Percentiles rank a stretch among this genome's conserved stretches.
Conservation (phyloP, 2,797 vertebrate genomes). For the Paramormyrops hopkinsi region DNA sequence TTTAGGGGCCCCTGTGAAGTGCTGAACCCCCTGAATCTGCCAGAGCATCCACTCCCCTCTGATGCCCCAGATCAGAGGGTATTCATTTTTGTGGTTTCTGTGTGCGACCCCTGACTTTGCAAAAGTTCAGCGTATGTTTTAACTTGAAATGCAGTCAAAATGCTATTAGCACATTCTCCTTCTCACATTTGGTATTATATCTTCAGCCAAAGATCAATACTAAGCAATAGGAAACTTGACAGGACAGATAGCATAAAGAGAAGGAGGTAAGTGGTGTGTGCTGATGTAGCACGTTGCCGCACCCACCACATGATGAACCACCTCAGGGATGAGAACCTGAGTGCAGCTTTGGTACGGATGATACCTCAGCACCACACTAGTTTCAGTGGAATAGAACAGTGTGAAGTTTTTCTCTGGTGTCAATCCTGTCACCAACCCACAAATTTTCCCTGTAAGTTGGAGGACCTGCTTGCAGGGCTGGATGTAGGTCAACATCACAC, state of each 20-base stretch:
- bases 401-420: no score
- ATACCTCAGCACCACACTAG: no score
- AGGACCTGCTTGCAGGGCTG: no score
- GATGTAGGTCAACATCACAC: no score
- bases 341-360: no score
- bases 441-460: no score
- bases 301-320: no score
- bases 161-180: background rate
- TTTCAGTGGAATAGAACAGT: no score
- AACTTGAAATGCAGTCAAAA: background rate
- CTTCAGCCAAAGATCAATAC: background rate
- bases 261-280: background rate
- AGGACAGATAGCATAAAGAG: background rate
- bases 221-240: background rate
- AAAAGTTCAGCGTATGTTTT: background rate
- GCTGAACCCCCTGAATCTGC: background rate
- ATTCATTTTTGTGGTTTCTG: background rate
- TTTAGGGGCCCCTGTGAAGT: background rate
- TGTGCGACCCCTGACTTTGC: background rate
- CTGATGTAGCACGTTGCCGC: no score
- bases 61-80: background rate
- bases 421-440: no score
- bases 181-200: background rate
- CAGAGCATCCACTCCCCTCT: background rate
- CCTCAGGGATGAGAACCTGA: no score